Evolutionary conservation across 2,113 vertebrate species (phyloP).

Genomic region (Clupea harengus): DNA sequence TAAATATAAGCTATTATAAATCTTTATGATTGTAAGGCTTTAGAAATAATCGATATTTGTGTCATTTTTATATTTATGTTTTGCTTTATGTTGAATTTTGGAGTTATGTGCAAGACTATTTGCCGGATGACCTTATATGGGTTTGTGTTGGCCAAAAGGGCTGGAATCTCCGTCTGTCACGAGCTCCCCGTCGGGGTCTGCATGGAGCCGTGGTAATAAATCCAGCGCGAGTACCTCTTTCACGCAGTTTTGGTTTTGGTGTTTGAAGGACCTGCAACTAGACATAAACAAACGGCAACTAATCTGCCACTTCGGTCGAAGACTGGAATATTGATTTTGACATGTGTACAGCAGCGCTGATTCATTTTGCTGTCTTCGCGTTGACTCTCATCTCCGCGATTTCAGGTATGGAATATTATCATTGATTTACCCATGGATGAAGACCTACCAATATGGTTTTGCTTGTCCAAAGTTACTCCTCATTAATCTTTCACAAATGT

Average conservation of each 20-base stretch:
- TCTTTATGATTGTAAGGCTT: neutral
- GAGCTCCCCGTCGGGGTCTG: neutral
- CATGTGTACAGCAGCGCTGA: neutral
- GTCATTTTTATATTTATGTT: neutral
- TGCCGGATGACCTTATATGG: constrained; percentile 13
- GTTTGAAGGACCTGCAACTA: neutral
- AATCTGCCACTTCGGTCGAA: neutral
- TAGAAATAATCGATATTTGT: neutral
- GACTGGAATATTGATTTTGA: neutral
- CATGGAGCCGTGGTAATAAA: neutral
- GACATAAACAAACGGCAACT: neutral
- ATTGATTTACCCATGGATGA: neutral
- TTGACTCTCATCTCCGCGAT: constrained; percentile 7
- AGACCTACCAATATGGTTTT: neutral
- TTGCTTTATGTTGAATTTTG: neutral
- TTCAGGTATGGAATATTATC: neutral
- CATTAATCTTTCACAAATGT: neutral
- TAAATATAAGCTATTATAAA: too few species aligned
- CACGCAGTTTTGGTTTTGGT: neutral
- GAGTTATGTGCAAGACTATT: neutral
- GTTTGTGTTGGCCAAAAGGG: neutral
- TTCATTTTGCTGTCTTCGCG: neutral
- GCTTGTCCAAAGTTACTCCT: neutral
- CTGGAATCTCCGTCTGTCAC: neutral
- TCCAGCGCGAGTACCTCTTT: neutral